Evolutionary conservation across 1,140 invertebrate species (phyloP), one percentile per base, ranked within the genome.

Genomic region (Sarcophaga bullata): DNA sequence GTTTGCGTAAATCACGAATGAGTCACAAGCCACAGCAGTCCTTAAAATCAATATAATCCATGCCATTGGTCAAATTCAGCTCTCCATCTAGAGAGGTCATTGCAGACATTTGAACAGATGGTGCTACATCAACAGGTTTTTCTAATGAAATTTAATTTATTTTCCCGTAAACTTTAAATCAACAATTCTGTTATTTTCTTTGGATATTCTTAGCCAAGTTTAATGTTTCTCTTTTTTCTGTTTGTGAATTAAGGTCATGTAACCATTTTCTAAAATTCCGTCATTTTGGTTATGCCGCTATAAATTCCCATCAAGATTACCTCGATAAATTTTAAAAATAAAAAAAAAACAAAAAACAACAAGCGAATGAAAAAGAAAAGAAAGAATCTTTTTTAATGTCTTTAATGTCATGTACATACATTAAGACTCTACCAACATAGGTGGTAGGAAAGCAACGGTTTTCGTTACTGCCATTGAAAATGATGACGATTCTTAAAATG

Each of bases 291-390:
- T 37, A 15, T 11, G 13, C 7, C n/a, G 1, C 15, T 15, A 58
- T 58, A 58, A 58, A 58, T 58, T 58, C 54, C 54, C 54, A 58
- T 58, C 54, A 15, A 58, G 54, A 58, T 58, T 58, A 58, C 54
- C 54, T 4, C 54, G 7, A 58, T 58, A 58, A 58, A 58, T 58
- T 58, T 58, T 7, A 3, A 58, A 58, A n/a, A 58, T 4, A n/a
- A 58, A 58, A n/a, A 13, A 58, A 58, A 58, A 58, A 58, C 15
- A 58, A 58, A 58, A 58, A 58, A 58, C 54, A n/a, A 13, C 7
- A 13, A 15, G n/a, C 54, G 13, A 58, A 58, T n/a, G n/a, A 58
- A 58, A 58, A 58, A 58, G 13, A n/a, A 13, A n/a, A 13, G 7
- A 15, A 13, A n/a, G 15, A 58, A 58, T n/a, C 54, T 13, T 58